Conservation (phyloP, 1,140 invertebrate genomes). For the Aphidius gifuensis region DNA sequence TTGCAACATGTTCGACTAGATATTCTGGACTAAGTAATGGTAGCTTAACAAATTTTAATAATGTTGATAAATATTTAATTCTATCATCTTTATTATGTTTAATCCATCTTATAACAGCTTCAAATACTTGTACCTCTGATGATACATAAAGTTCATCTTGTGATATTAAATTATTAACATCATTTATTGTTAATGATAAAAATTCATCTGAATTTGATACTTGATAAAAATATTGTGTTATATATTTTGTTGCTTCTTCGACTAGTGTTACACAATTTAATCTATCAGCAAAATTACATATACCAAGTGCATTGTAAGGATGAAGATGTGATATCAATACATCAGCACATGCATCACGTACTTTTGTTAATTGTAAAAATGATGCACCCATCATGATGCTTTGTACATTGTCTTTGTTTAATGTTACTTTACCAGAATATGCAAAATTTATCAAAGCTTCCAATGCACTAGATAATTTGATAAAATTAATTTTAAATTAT, state of each 20-base stretch:
- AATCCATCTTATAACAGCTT: conserved; percentile 80
- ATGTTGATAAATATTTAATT: conserved; percentile 62
- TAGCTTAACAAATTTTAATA: conserved; percentile 74
- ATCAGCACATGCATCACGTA: conserved; percentile 80
- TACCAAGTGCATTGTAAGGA: conserved; percentile 81
- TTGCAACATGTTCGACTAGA: conserved; percentile 77
- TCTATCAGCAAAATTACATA: conserved; percentile 79
- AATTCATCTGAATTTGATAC: conserved; percentile 80
- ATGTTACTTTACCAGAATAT: conserved; percentile 76
- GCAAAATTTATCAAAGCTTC: conserved; percentile 85
- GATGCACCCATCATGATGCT: conserved; percentile 84
- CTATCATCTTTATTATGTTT: conserved; percentile 65
- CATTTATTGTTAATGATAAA: conserved; percentile 61
- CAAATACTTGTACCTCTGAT: conserved; percentile 73
- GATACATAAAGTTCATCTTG: conserved; percentile 78
- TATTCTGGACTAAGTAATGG: conserved; percentile 81
- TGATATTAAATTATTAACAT: conserved; percentile 71
- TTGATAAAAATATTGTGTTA: conserved; percentile 80
- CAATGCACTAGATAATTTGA: conserved; percentile 64
- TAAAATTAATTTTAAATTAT: conserved; percentile 21
- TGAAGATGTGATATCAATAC: conserved; percentile 78
- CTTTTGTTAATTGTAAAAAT: conserved; percentile 77
- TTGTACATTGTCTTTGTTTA: conserved; percentile 81
- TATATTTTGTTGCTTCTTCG: conserved; percentile 75
- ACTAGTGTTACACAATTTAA: conserved; percentile 71